phyloP scores from a whole-genome alignment of 2,888 invertebrate species.

The Chrysodeixis includens region DNA sequence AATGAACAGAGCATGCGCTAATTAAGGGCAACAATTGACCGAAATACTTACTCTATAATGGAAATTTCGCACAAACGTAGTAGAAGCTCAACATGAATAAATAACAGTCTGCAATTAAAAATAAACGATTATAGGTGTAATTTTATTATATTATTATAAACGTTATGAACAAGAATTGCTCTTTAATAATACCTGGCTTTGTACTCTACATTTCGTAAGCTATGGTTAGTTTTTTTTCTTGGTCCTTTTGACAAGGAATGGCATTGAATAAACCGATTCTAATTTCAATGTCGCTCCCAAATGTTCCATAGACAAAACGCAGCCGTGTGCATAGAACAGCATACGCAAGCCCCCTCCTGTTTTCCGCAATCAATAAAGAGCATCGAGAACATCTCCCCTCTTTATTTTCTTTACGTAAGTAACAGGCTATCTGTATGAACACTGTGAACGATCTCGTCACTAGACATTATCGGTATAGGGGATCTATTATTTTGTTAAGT shows the following conservation, averaged over 20 bases:
- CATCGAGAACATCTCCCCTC: slow-evolving; percentile 60
- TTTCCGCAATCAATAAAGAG: slow-evolving; percentile 63
- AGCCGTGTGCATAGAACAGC: slow-evolving; percentile 16
- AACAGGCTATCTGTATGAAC: slow-evolving; percentile 36
- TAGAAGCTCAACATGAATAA: no score
- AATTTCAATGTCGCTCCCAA: neutral
- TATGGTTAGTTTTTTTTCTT: neutral
- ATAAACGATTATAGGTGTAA: no score
- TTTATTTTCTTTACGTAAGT: slow-evolving; percentile 57
- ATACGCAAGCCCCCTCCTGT: slow-evolving; percentile 31
- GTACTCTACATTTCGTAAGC: neutral
- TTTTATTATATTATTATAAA: no score
- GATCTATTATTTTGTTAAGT: slow-evolving; percentile 51
- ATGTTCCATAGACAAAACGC: neutral
- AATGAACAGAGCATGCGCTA: slow-evolving; percentile 41
- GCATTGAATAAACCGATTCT: neutral
- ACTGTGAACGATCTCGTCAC: slow-evolving; percentile 48
- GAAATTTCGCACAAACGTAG: no score
- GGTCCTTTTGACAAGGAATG: neutral
- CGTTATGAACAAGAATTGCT: no score
- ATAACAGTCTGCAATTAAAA: no score
- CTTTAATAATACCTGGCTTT: no score
- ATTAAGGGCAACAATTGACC: slow-evolving; percentile 51
- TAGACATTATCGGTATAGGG: slow-evolving; percentile 44
- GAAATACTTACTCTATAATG: slow-evolving; percentile 13